Base-by-base conservation (phyloP, 2,113 vertebrate species). In the Furnarius figulus region DNA sequence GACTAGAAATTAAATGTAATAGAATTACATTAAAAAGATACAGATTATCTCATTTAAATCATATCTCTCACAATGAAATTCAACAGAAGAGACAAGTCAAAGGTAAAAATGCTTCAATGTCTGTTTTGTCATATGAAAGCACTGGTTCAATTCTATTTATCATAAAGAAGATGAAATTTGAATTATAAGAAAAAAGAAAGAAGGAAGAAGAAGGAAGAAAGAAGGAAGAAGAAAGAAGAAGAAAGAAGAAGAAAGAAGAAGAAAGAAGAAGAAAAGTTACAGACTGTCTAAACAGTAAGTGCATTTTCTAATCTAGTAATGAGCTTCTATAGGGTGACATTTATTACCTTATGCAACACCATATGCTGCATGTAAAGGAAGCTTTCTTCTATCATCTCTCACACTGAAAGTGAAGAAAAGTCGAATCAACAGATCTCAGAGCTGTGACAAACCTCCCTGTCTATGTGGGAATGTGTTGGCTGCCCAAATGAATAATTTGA, bases 301-400 rank as follows among this genome's bases (percentile, higher is more conserved):
- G 30, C 24, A 35, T 95, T 83, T 93, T 87, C 46, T 75, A 87
- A 90, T 58, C 63, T 74, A 37, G 53, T 71, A 82, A 89, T 87
- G 52, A 75, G 33, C 31, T 87, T 77, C 78, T 83, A 73, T 50
- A 81, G 15, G 53, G n/a, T 4, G 44, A 90, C 77, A 92, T 90
- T 93, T 94, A 82, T 91, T 95, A 55, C 52, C 59, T 95, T 94
- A 80, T 89, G 80, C 37, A 93, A 85, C 87, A 85, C 75, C 90
- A 94, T 95, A 95, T 95, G 86, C 68, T 93, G 52, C n/a, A 77
- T 68, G 70, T 94, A 85, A 96, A 96, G 47, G 35, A 58, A 97
- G 67, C 31, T 88, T 90, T 89, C 76, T 93, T 90, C 47, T 65
- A 58, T 50, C 79, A 83, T 90, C 67, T 92, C 65, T 76, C 75